Conservation (phyloP, 2,797 vertebrate genomes). For the Bufotes viridis region DNA sequence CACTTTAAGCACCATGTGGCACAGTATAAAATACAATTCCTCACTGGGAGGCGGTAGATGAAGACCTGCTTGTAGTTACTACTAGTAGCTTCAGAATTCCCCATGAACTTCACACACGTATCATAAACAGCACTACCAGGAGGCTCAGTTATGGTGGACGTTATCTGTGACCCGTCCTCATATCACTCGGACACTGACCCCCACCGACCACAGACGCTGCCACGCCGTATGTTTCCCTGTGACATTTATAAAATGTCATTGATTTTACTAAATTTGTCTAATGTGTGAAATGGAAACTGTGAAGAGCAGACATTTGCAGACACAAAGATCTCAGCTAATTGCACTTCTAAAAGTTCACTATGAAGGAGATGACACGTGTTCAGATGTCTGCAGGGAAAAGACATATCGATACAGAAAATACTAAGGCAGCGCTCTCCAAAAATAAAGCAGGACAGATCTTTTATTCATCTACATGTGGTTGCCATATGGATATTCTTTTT, state of each 20-base stretch:
- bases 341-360: constrained; percentile 31
- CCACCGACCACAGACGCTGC: background rate
- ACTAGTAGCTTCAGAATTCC: too few species aligned
- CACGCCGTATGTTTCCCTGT: background rate
- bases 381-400: background rate
- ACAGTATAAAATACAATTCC: too few species aligned
- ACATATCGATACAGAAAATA: background rate
- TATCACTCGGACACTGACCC: background rate
- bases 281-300: constrained; percentile 45
- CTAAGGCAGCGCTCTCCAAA: too few species aligned
- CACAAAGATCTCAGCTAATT: constrained; percentile 25
- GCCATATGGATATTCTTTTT: too few species aligned
- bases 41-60: background rate
- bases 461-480: too few species aligned
- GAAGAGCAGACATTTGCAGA: constrained; percentile 36
- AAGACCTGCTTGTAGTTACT: background rate
- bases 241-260: constrained; percentile 56
- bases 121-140: background rate
- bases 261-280: constrained; percentile 35
- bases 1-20: too few species aligned
- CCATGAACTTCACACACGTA: too few species aligned
- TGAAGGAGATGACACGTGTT: background rate
- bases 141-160: background rate
- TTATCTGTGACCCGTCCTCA: background rate
- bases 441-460: too few species aligned